Conservation (phyloP, 2,888 invertebrate genomes). For the Erebia palarica region DNA sequence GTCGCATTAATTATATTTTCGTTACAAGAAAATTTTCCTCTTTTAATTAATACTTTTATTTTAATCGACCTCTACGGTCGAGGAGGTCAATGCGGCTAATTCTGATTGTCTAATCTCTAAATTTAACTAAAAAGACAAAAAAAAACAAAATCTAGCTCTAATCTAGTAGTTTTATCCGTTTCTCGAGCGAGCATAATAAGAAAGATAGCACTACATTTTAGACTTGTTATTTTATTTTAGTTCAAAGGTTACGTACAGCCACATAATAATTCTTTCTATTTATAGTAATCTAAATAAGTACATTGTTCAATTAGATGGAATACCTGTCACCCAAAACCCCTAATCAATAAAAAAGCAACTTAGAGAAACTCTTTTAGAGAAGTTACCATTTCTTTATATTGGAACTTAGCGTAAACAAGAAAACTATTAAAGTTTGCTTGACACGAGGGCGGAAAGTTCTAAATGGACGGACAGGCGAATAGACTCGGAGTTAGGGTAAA, state of each 20-base stretch:
- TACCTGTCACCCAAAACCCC: not conserved
- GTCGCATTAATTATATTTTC: conserved; percentile 2
- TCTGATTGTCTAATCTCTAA: no score
- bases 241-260: no score
- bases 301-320: not conserved
- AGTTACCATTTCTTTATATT: not conserved
- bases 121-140: no score
- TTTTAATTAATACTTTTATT: not conserved
- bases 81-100: not conserved
- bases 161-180: no score
- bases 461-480: conserved; percentile 52
- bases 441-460: conserved; percentile 52
- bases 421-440: conserved; percentile 47
- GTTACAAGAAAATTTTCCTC: not conserved
- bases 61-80: not conserved
- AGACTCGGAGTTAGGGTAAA: conserved; percentile 45
- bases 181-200: no score
- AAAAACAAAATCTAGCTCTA: no score
- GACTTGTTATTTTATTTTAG: no score
- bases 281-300: not conserved
- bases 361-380: not conserved
- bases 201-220: no score
- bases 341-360: not conserved
- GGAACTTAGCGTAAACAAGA: conserved; percentile 24
- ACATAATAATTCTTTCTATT: not conserved